Evolutionary conservation across 2,797 vertebrate genomes (phyloP).

Genomic region (Bradypus variegatus): DNA sequence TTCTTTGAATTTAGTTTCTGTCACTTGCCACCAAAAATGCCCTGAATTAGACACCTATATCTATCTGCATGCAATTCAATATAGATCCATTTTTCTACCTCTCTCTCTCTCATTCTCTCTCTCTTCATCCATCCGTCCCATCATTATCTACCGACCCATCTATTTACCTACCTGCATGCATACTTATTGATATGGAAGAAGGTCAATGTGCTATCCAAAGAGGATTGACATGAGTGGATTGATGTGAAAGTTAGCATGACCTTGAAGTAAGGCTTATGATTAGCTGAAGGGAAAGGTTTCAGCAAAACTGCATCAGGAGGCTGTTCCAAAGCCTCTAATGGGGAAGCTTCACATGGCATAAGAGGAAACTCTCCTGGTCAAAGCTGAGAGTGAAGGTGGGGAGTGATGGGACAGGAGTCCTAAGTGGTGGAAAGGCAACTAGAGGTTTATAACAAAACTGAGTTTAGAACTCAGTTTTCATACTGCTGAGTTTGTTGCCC

Average conservation of each 20-base stretch:
- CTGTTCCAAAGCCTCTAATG: neutral
- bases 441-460: neutral
- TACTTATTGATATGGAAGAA: neutral
- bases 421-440: neutral
- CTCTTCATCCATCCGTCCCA: neutral
- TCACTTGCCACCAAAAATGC: neutral
- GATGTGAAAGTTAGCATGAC: neutral
- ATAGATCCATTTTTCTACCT: neutral
- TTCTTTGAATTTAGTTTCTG: neutral
- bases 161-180: neutral
- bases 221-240: neutral
- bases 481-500: neutral
- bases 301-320: neutral
- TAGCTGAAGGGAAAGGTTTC: neutral
- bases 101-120: neutral
- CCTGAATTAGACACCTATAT: neutral
- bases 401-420: neutral
- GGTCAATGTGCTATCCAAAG: neutral
- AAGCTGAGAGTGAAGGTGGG: neutral
- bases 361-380: neutral
- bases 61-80: neutral
- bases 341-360: neutral
- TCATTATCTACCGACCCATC: too few relatives aligned
- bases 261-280: neutral
- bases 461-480: neutral